Base-by-base conservation (phyloP, 1,140 invertebrate species). In the Brachionus manjavacas region DNA sequence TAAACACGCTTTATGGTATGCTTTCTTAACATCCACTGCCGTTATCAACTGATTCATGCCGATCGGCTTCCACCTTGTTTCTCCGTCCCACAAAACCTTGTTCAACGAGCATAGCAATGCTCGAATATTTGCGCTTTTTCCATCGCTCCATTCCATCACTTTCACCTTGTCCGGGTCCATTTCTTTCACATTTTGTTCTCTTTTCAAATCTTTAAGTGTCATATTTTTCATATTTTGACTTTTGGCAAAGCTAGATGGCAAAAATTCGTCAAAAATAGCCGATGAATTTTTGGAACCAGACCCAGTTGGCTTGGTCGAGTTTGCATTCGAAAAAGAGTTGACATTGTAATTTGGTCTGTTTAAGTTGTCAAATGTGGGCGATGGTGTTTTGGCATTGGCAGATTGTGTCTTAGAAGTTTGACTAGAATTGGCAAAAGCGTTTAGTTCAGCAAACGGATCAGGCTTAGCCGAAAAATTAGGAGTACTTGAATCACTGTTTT, bases 111-210 rank as follows among this genome's bases (percentile, higher is more conserved):
- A 96, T 0, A 99, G 89, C 11, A 99, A 90, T 0, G 96, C 96
- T 76, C 98, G 92, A 84, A 99, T 95, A 89, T 99, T 99, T 68
- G 94, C 93, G 87, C 96, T 95, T 88, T 99, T 99, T 2, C 96
- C 97, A 88, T 97, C 94, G 31, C 92, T 95, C 96, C 96, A 94
- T 85, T 93, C 92, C 83, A 91, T 89, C 86, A 97, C 93, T 89
- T 94, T 95, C 39, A 97, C 87, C 89, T 94, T 94, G 85, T 96
- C 95, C 0, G 95, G 95, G 90, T 97, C 95, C 93, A 95, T 64
- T 60, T 81, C 79, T 68, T 81, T 81, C 3, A 64, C 52, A 25
- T 81, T 20, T 9, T 81, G 79, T 14, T 81, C 79, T 64, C 41
- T 41, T 60, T 64, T 60, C 31, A 81, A 64, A 64, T 81, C 79